Evolutionary conservation across 2,113 vertebrate species (phyloP).

Genomic region (Passerina amoena): DNA sequence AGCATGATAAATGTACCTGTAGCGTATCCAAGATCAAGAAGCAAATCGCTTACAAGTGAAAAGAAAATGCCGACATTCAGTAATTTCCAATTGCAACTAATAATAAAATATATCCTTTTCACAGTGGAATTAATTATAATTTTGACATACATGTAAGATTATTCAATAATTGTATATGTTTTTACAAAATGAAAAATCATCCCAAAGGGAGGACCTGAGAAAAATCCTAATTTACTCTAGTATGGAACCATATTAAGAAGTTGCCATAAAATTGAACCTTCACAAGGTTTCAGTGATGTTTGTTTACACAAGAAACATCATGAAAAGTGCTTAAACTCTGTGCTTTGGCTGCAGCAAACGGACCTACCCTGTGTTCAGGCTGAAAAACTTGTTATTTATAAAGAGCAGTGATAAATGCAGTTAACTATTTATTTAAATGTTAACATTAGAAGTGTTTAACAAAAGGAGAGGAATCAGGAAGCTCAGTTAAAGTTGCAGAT

Average conservation of each 20-base stretch:
- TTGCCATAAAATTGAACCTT: neutral
- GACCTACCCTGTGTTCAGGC: neutral
- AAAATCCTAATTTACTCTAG: neutral
- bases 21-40: neutral
- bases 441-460: slow-evolving; percentile 23
- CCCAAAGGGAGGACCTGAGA: neutral
- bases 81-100: neutral
- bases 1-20: neutral
- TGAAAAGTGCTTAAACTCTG: slow-evolving; percentile 18
- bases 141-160: neutral
- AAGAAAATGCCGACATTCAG: neutral
- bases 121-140: neutral
- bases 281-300: neutral
- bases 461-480: slow-evolving; percentile 59
- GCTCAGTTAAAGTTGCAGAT: slow-evolving; percentile 25
- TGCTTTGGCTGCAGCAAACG: neutral
- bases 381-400: neutral
- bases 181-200: neutral
- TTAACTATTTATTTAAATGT: slow-evolving; percentile 38
- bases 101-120: neutral
- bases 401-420: neutral
- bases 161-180: neutral
- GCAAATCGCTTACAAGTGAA: neutral
- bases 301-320: slow-evolving; percentile 32
- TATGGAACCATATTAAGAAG: neutral